Conservation (phyloP, 2,888 invertebrate species). For the Plutella xylostella region DNA sequence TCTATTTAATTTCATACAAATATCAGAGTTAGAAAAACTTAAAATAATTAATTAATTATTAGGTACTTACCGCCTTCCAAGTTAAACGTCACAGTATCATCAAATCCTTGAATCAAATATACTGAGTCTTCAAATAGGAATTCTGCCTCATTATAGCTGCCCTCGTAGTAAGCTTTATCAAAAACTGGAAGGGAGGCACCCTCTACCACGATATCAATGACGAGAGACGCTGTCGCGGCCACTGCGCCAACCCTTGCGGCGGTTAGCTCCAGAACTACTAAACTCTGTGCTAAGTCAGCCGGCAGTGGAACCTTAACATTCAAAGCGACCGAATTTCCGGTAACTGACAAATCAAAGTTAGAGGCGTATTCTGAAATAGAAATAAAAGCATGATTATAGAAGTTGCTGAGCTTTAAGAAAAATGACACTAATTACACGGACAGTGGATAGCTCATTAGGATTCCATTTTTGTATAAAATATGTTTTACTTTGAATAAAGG, state of each 20-base stretch:
- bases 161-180: conserved; percentile 24
- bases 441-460: too few relatives aligned
- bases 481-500: too few relatives aligned
- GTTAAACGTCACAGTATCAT: conserved; percentile 24
- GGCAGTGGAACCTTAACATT: conserved; percentile 21
- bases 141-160: conserved; percentile 23
- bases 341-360: conserved; percentile 24
- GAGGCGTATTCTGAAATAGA: conserved; percentile 29
- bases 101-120: conserved; percentile 24
- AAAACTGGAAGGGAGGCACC: conserved; percentile 19
- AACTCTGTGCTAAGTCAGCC: too few relatives aligned
- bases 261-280: conserved; percentile 38
- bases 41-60: too few relatives aligned
- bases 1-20: too few relatives aligned
- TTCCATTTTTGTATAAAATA: too few relatives aligned
- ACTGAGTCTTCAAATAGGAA: conserved; percentile 23
- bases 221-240: conserved; percentile 27
- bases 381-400: too few relatives aligned
- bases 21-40: too few relatives aligned
- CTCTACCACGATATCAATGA: conserved; percentile 24
- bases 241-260: conserved; percentile 35
- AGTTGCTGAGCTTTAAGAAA: too few relatives aligned
- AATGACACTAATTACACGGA: too few relatives aligned
- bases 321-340: conserved; percentile 25
- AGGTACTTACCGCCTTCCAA: conserved; percentile 10